These are phyloP conservation scores for Papilio xuthus DNA, from an alignment of 1,140 invertebrate genomes.

Conservation along the genomic window DNA sequence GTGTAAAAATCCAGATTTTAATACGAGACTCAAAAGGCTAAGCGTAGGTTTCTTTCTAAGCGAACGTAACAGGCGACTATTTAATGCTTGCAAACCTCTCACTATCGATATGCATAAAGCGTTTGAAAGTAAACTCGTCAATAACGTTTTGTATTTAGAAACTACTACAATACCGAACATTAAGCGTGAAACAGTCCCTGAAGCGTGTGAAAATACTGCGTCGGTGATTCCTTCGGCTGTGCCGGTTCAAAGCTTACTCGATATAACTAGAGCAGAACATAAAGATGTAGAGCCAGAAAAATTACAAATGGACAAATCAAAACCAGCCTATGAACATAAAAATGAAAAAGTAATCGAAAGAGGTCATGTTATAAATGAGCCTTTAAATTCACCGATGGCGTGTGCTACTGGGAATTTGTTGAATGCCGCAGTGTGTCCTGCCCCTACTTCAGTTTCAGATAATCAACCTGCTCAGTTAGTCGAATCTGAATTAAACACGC, in stretches of 20 bases:
- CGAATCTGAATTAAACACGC: background rate
- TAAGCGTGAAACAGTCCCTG: slow-evolving; percentile 8
- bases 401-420: slow-evolving; percentile 51
- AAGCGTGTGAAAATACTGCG: slow-evolving; percentile 24
- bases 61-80: slow-evolving; percentile 56
- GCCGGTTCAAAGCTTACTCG: slow-evolving; percentile 51
- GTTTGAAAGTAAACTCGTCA: slow-evolving; percentile 64
- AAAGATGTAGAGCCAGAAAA: slow-evolving; percentile 28
- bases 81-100: slow-evolving; percentile 65
- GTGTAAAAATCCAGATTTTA: slow-evolving; percentile 77
- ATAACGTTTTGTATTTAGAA: slow-evolving; percentile 58
- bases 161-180: slow-evolving; percentile 25
- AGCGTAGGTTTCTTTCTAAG: slow-evolving; percentile 62
- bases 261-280: slow-evolving; percentile 41
- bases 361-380: slow-evolving; percentile 51
- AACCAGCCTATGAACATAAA: background rate
- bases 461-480: slow-evolving; percentile 17
- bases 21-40: slow-evolving; percentile 68
- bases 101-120: slow-evolving; percentile 69
- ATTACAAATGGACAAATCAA: background rate
- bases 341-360: slow-evolving; percentile 43
- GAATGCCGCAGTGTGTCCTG: slow-evolving; percentile 52
- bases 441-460: slow-evolving; percentile 10
- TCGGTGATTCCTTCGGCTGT: slow-evolving; percentile 50
- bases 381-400: slow-evolving; percentile 50